phyloP scores from a whole-genome alignment of 2,797 vertebrate genomes.

The Anguilla anguilla region DNA sequence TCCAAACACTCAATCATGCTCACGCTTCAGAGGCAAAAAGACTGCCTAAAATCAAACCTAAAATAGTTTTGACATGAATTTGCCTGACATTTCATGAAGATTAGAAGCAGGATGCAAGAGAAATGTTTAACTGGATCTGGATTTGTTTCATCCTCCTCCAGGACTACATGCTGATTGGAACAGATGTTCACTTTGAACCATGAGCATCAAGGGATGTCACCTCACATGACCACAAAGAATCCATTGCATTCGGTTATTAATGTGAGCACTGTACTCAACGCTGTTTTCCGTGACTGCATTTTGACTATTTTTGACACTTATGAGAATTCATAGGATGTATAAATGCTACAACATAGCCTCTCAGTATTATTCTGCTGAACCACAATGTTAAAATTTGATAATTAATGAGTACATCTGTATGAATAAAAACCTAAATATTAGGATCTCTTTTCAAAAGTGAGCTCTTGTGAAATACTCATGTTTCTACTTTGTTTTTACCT shows the following conservation, averaged over 20 bases:
- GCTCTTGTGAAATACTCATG: background rate
- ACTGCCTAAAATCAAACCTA: background rate
- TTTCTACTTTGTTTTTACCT: background rate
- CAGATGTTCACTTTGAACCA: slow-evolving; percentile 66
- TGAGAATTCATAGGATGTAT: background rate
- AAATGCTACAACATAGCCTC: background rate
- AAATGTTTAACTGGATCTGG: background rate
- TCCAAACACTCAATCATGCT: background rate
- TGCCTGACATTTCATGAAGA: background rate
- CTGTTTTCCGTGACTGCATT: background rate
- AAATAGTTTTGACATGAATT: background rate
- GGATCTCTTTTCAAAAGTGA: background rate
- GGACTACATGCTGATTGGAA: slow-evolving; percentile 72
- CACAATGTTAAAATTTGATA: slow-evolving; percentile 65
- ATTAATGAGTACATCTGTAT: background rate
- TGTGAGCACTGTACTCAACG: slow-evolving; percentile 37
- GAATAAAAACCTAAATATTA: background rate
- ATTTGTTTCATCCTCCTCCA: slow-evolving; percentile 36
- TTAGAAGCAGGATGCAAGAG: background rate
- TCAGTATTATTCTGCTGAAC: slow-evolving; percentile 53
- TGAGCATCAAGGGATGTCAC: slow-evolving; percentile 40
- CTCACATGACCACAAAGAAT: slow-evolving; percentile 19
- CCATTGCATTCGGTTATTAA: slow-evolving; percentile 31
- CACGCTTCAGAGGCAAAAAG: background rate
- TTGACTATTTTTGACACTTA: background rate